Conservation (phyloP, 1,140 invertebrate genomes). For the Leptinotarsa texana region DNA sequence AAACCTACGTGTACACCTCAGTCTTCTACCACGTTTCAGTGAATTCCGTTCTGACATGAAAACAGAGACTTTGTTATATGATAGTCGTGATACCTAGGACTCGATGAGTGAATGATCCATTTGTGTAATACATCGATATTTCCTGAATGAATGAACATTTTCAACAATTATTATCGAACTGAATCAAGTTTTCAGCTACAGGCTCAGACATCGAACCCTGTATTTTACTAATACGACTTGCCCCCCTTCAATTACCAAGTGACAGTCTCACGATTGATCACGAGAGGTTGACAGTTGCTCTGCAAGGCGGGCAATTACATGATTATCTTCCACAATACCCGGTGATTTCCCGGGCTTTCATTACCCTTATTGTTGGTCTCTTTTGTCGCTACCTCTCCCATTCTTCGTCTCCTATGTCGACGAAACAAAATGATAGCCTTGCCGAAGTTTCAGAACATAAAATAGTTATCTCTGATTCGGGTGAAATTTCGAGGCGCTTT, state of each 20-base stretch:
- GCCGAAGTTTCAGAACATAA: constrained; percentile 32
- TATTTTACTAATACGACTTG: constrained; percentile 17
- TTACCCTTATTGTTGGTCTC: constrained; percentile 50
- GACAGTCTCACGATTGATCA: constrained; percentile 41
- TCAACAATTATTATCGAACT: background rate
- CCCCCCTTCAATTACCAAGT: constrained; percentile 41
- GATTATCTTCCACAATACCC: constrained; percentile 50
- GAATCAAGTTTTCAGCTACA: background rate
- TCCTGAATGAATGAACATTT: too few species aligned
- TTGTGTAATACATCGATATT: too few species aligned
- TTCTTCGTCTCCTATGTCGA: constrained; percentile 18
- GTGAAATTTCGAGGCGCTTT: constrained; percentile 22
- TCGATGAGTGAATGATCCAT: too few species aligned
- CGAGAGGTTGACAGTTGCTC: constrained; percentile 42
- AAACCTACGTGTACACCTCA: background rate
- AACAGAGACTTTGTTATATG: too few species aligned
- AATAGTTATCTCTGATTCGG: constrained; percentile 28
- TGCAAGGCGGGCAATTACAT: constrained; percentile 46
- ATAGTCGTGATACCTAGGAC: too few species aligned
- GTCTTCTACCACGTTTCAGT: background rate
- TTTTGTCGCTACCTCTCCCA: constrained; percentile 40
- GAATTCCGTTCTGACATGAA: too few species aligned
- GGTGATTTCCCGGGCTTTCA: constrained; percentile 52
- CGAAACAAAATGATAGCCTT: constrained; percentile 39
- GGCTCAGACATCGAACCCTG: background rate